Evolutionary conservation across 2,113 vertebrate species (phyloP).

Genomic region (Heteronetta atricapilla): DNA sequence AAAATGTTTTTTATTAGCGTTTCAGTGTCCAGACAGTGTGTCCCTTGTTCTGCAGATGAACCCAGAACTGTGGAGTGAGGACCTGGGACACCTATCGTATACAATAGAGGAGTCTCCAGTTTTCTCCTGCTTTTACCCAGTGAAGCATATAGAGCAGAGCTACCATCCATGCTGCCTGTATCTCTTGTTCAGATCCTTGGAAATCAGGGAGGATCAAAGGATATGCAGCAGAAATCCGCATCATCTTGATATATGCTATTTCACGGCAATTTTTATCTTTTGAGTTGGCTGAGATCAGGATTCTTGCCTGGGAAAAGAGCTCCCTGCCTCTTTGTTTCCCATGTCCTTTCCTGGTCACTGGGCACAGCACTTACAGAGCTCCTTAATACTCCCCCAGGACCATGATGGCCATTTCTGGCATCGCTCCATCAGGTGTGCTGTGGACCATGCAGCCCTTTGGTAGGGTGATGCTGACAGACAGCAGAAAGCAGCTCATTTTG

Average conservation of each 20-base stretch:
- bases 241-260: not conserved
- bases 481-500: not conserved
- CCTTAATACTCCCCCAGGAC: not conserved
- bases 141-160: not conserved
- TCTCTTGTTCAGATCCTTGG: not conserved
- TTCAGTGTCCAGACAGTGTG: not conserved
- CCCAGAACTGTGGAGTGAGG: not conserved
- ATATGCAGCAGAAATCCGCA: not conserved
- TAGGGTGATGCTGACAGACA: not conserved
- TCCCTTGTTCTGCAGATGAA: not conserved
- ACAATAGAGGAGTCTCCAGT: not conserved
- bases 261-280: not conserved
- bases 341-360: not conserved
- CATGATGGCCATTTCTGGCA: not conserved
- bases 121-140: not conserved
- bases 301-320: not conserved
- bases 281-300: not conserved
- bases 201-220: not conserved
- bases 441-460: not conserved
- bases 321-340: not conserved
- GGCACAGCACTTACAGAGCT: accelerated
- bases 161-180: not conserved
- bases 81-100: not conserved
- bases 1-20: not conserved
- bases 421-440: not conserved